Evolutionary conservation across 2,113 vertebrate genomes (phyloP), one percentile per base, ranked within the genome.

Genomic region (Todiramphus chloris): DNA sequence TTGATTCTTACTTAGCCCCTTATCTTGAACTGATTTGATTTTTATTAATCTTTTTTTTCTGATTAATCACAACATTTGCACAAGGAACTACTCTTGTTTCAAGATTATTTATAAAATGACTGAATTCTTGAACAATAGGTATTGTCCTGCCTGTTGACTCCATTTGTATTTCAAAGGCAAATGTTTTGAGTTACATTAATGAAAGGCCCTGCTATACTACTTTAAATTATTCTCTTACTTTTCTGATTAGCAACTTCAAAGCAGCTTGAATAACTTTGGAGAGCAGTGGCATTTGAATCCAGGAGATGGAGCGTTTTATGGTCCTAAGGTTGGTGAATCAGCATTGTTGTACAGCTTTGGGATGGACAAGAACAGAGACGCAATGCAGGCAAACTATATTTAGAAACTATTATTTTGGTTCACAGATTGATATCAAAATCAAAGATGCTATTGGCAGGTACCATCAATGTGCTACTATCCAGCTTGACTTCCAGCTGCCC

Each of bases 401-500:
- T 90, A 89, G 80, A 79, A 60, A 94, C 77, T 64, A 10, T 62
- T 85, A 1, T 69, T 97, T 94, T 88, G 46, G 74, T 94, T 97
- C 94, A 39, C 97, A 99, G 99, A 99, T 99, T 85, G 99, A 99
- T 96, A 98, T 99, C 96, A 98, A 98, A 90, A 99, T 99, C 96
- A 98, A 98, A 98, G 99, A 99, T 84, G 99, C 99, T 18, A 98
- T 99, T 80, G 99, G 99, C 44, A 98, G 99, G 60, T 99, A 99
- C 96, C 99, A 99, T 96, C 99, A 99, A 6, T 99, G 99, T 96
- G 99, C 99, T 62, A 99, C 99, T 66, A 98, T 99, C 95, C 99
- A 99, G 39, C 98, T 99, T 83, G 99, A 99, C 97, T 99, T 99
- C 97, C 99, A 99, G 82, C 98, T 99, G 23, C 99, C 99, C 8